Evolutionary conservation across 2,888 invertebrate species (phyloP), one percentile per base, ranked within the genome.

Genomic region (Conomelus anceps): DNA sequence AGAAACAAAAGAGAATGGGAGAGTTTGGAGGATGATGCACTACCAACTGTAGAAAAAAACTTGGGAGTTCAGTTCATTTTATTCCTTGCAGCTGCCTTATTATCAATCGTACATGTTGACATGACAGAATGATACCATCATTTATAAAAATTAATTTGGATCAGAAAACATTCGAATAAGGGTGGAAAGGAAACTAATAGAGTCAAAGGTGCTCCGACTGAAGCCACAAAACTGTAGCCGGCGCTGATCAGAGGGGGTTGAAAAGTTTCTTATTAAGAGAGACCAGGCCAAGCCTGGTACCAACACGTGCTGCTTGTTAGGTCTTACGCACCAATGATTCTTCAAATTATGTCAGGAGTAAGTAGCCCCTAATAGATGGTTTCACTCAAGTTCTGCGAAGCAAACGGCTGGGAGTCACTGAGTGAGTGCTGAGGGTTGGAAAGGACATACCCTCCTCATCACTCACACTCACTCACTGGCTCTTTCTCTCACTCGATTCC

Each of bases 261-360:
- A 63, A 63, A 63, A 63, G 63, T 63, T 63, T 63, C 63, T 91
- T 92, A 92, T 92, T 92, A 91, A 91, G 91, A 92, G 91, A 90
- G 90, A 84, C 34, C 11, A 34, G 34, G 63, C 13, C n/a, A 1
- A 90, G 88, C 84, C 90, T 90, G 23, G 86, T 22, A 86, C 20
- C 23, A 84, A 63, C 88, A 88, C 88, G 88, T 88, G 88, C 85
- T 84, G 85, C 84, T 85, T 85, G 85, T 88, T 88, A 88, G 22
- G 23, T 84, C 22, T 85, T 88, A 29, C 88, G 88, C 88, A 85
- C 85, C 88, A 88, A 85, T 88, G 88, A 84, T 22, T 85, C 29
- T 26, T 85, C 88, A 88, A 88, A 88, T 88, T 88, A 85, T 88
- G 88, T 88, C 88, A 88, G 22, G 85, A 88, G 29, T 88, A 88